Evolutionary conservation across 2,888 invertebrate species (phyloP), one percentile per base, ranked within the genome.

Genomic region (Stegana nigrithorax): DNA sequence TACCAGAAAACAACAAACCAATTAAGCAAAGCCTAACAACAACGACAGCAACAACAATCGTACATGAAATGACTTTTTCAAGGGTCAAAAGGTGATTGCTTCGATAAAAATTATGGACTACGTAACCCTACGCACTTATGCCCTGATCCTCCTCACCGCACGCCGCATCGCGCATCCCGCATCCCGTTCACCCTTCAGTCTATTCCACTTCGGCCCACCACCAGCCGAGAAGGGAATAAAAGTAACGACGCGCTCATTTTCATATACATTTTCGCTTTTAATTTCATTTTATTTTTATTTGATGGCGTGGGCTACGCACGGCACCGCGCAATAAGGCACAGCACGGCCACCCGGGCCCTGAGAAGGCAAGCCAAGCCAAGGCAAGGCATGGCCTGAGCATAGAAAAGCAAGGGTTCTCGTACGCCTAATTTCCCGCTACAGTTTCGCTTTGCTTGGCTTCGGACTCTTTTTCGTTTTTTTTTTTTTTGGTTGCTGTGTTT

Each of bases 381-480:
- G n/a, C n/a, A n/a, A n/a, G n/a, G n/a, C 10, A 29, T 5, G 32
- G 3, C 6, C 12, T 32, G 32, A 2, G 32, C 36, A 36, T n/a
- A 36, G 36, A 36, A 36, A 36, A n/a, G 36, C 12, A n/a, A 36
- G 10, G 12, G n/a, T n/a, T n/a, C n/a, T 36, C 5, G 25, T 17
- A 23, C 47, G 23, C 25, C 47, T 47, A 47, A 47, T 47, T 47
- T 47, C 25, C 47, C 23, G 23, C 47, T 39, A 17, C 39, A 14
- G 39, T 39, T n/a, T n/a, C n/a, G n/a, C 39, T 39, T 39, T 39
- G 39, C n/a, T 45, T 44, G 14, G 32, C 59, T 36, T 47, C 66
- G 63, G 66, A 64, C 47, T 51, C 36, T 23, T 26, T 67, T 70
- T 67, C 27, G n/a, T 51, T 63, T 70, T 67, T 63, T 39, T 27